Evolutionary conservation across 2,797 vertebrate genomes (phyloP).

Genomic region (Danio jaintianensis): DNA sequence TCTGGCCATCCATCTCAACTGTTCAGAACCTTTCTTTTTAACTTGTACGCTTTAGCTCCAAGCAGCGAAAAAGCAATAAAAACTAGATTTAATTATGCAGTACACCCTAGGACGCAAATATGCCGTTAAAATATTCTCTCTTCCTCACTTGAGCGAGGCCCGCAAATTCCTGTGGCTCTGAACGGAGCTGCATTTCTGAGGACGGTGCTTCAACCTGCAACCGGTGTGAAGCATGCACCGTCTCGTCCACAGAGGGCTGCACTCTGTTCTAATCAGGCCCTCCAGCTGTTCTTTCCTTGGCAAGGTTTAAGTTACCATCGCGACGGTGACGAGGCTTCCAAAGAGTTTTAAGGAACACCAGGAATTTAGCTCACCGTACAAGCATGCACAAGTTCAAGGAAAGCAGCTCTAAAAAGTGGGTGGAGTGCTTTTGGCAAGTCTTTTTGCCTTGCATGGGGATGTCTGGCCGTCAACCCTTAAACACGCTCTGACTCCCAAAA

Average conservation of each 20-base stretch:
- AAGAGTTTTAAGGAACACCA: conserved; percentile 57
- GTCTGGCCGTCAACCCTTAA: conserved; percentile 26
- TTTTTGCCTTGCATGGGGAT: conserved; percentile 19
- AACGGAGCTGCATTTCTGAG: conserved; percentile 36
- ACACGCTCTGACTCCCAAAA: conserved; percentile 26
- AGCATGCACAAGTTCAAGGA: conserved; percentile 71
- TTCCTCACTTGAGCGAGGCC: background rate
- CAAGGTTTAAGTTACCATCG: conserved; percentile 74
- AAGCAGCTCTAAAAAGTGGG: conserved; percentile 39
- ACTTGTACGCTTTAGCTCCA: conserved; percentile 16
- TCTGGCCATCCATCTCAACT: background rate
- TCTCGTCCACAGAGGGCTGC: conserved; percentile 58
- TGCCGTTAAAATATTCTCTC: conserved; percentile 32
- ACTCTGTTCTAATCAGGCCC: conserved; percentile 71
- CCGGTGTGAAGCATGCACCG: conserved; percentile 48
- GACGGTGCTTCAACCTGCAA: conserved; percentile 37
- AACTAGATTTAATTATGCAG: conserved; percentile 30
- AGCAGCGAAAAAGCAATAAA: conserved; percentile 31
- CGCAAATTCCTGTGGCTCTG: conserved; percentile 26
- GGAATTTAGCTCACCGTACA: conserved; percentile 69
- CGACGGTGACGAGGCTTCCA: conserved; percentile 64
- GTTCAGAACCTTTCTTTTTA: conserved; percentile 25
- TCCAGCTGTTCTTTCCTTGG: conserved; percentile 66
- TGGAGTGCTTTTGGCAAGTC: conserved; percentile 49
- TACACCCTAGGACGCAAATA: conserved; percentile 32